Conservation (phyloP, 2,888 invertebrate genomes). For the Koerneria pararmatus region DNA sequence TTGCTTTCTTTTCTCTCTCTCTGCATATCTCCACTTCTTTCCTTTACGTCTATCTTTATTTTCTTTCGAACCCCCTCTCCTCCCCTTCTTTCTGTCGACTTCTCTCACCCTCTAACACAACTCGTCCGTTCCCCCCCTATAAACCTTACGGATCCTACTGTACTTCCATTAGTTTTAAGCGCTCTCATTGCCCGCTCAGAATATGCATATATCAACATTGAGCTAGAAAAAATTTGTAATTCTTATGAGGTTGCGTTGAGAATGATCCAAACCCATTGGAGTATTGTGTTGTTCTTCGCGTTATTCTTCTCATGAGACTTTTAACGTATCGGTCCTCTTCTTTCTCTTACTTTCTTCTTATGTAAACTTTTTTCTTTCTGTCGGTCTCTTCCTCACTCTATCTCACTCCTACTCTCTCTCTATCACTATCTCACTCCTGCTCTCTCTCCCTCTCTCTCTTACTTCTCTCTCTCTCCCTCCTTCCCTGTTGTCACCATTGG, state of each 20-base stretch:
- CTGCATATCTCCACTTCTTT: not conserved
- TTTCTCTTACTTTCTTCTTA: not conserved
- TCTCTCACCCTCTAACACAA: conserved; percentile 6
- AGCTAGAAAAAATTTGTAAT: not conserved
- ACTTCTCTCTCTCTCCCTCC: conserved; percentile 4
- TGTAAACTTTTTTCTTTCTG: not conserved
- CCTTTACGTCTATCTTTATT: not conserved
- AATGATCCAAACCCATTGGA: conserved; percentile 1
- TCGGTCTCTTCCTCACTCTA: not conserved
- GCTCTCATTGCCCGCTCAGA: conserved; percentile 24
- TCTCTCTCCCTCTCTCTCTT: not conserved
- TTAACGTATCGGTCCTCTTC: not conserved
- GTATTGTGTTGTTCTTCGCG: not conserved
- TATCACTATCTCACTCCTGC: too few relatives aligned
- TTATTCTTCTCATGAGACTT: not conserved
- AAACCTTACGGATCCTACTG: not conserved
- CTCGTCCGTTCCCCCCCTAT: conserved; percentile 3
- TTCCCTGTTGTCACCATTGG: too few relatives aligned
- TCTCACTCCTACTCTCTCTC: not conserved
- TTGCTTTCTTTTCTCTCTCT: not conserved
- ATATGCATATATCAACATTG: conserved; percentile 26
- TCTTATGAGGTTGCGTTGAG: too few relatives aligned
- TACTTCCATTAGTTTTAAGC: not conserved
- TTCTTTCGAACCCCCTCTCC: not conserved
- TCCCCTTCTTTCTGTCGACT: not conserved